Conservation (phyloP, 2,797 vertebrate genomes). For the Sandelia bainsii region DNA sequence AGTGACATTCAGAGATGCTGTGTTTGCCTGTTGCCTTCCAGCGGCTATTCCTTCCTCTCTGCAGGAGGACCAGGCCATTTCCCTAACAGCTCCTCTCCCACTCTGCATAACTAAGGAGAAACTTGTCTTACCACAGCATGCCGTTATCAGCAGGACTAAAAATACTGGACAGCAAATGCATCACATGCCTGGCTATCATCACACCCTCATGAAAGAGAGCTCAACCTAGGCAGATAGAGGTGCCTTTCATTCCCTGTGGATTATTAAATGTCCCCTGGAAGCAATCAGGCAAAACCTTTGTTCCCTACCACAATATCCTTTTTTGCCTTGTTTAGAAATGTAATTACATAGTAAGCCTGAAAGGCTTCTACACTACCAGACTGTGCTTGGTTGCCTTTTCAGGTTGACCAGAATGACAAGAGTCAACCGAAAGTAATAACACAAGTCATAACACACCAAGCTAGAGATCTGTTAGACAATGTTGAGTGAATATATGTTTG, state of each 20-base stretch:
- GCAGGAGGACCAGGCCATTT: slow-evolving; percentile 64
- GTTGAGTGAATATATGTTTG: background rate
- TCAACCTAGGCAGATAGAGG: slow-evolving; percentile 52
- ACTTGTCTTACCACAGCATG: slow-evolving; percentile 56
- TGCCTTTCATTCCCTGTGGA: slow-evolving; percentile 51
- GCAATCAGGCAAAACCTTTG: slow-evolving; percentile 57
- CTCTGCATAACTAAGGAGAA: slow-evolving; percentile 68
- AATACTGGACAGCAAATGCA: slow-evolving; percentile 65
- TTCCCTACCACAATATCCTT: slow-evolving; percentile 49
- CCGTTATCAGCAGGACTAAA: slow-evolving; percentile 73
- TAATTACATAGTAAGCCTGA: slow-evolving; percentile 53
- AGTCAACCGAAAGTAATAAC: background rate
- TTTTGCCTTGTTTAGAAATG: slow-evolving; percentile 51
- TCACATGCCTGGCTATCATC: slow-evolving; percentile 58
- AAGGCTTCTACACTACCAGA: slow-evolving; percentile 44
- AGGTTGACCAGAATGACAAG: slow-evolving; percentile 16
- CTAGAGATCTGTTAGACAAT: background rate
- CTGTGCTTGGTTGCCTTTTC: slow-evolving; percentile 26
- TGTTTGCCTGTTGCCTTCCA: slow-evolving; percentile 65
- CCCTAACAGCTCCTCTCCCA: slow-evolving; percentile 46
- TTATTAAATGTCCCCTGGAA: slow-evolving; percentile 67
- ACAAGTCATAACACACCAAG: background rate
- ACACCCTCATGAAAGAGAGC: slow-evolving; percentile 30
- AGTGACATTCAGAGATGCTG: slow-evolving; percentile 63
- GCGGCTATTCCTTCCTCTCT: slow-evolving; percentile 69